A percentile compares a stretch with the other conserved stretches of the same genome.
Evolutionary conservation across 2,888 invertebrate species (phyloP).

Genomic region (Diadegma fenestrale): DNA sequence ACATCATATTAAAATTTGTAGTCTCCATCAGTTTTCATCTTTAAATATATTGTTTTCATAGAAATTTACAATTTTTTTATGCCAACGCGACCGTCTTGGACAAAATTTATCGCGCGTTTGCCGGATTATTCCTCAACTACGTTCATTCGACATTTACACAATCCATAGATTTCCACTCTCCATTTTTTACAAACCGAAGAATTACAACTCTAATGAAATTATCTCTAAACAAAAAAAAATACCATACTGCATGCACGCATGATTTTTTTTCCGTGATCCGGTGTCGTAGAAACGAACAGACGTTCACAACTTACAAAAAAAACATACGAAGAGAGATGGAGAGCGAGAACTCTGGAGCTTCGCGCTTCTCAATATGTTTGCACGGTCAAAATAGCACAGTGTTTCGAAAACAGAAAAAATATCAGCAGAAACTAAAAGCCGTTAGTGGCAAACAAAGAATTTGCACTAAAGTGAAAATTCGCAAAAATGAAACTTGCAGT

Average conservation of each 20-base stretch:
- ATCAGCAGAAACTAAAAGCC: constrained; percentile 4
- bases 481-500: constrained; percentile 37
- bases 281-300: neutral
- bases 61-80: constrained; percentile 64
- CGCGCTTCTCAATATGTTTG: constrained; percentile 13
- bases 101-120: constrained; percentile 24
- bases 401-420: constrained; percentile 24
- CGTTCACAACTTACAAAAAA: neutral
- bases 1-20: constrained; percentile 71
- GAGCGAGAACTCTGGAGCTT: constrained; percentile 11
- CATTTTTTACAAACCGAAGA: constrained; percentile 6
- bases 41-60: constrained; percentile 44
- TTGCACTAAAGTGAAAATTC: constrained; percentile 43
- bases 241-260: neutral
- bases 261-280: constrained; percentile 15
- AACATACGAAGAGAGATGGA: neutral
- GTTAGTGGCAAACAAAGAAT: constrained; percentile 14
- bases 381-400: constrained; percentile 15
- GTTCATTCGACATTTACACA: constrained; percentile 2
- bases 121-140: constrained; percentile 9
- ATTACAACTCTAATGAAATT: neutral
- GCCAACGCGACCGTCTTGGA: constrained; percentile 26
- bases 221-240: neutral
- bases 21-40: constrained; percentile 65
- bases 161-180: neutral